Conservation (phyloP, 2,113 vertebrate genomes). For the Anseranas semipalmata region DNA sequence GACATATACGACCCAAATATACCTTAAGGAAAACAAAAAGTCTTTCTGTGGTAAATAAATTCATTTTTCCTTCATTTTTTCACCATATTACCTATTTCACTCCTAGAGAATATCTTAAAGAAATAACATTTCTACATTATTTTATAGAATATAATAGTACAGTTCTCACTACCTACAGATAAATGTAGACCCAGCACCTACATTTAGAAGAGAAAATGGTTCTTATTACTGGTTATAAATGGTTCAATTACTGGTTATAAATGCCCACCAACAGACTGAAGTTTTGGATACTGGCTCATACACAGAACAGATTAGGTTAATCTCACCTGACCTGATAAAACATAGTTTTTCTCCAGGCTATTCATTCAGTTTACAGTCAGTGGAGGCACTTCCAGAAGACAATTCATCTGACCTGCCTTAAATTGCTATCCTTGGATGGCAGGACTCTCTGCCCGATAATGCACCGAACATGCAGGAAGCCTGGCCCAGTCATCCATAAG, state of each 20-base stretch:
- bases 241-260: neutral
- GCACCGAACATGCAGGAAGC: neutral
- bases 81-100: neutral
- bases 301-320: neutral
- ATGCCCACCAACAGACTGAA: neutral
- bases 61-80: neutral
- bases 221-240: neutral
- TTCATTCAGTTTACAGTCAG: neutral
- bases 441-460: neutral
- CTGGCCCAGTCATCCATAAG: neutral
- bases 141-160: neutral
- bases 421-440: neutral
- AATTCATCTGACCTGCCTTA: neutral
- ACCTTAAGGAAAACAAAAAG: neutral
- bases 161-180: neutral
- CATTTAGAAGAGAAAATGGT: neutral
- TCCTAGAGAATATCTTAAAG: neutral
- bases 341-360: neutral
- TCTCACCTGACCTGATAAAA: neutral
- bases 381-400: neutral
- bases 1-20: neutral
- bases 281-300: neutral
- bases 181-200: neutral
- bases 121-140: neutral
- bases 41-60: neutral